A percentile compares a stretch with the other conserved stretches of the same genome.
Conservation (phyloP, 2,888 invertebrate species). For the Idaea aversata region DNA sequence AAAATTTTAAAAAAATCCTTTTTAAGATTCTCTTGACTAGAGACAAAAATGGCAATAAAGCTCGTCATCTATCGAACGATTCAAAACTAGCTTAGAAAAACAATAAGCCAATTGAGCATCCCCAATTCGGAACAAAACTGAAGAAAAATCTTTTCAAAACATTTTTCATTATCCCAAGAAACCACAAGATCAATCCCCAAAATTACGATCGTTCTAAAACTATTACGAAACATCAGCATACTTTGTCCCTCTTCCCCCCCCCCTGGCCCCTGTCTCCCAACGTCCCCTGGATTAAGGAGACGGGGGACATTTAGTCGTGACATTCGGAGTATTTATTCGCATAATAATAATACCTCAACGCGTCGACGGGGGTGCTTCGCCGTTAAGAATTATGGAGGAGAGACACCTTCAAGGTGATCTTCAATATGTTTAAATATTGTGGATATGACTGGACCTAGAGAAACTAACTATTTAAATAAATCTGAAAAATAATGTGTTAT, state of each 20-base stretch:
- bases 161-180: background rate
- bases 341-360: constrained; percentile 83
- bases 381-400: constrained; percentile 75
- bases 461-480: too few relatives aligned
- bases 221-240: constrained; percentile 25
- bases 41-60: too few relatives aligned
- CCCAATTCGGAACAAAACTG: too few relatives aligned
- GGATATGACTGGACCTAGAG: constrained; percentile 37
- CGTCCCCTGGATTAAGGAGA: constrained; percentile 51
- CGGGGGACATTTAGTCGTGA: constrained; percentile 82
- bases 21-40: too few relatives aligned
- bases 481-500: too few relatives aligned
- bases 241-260: constrained; percentile 10
- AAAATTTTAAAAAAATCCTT: too few relatives aligned
- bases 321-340: constrained; percentile 84
- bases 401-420: constrained; percentile 72
- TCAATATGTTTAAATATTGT: constrained; percentile 38
- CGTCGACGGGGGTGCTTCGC: constrained; percentile 68
- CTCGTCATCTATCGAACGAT: too few relatives aligned
- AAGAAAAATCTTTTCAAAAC: too few relatives aligned
- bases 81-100: too few relatives aligned
- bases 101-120: too few relatives aligned
- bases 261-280: constrained; percentile 11
- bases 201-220: constrained; percentile 21
- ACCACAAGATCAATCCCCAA: constrained; percentile 7